Evolutionary conservation across 2,113 vertebrate species (phyloP).

Genomic region (Apus apus): DNA sequence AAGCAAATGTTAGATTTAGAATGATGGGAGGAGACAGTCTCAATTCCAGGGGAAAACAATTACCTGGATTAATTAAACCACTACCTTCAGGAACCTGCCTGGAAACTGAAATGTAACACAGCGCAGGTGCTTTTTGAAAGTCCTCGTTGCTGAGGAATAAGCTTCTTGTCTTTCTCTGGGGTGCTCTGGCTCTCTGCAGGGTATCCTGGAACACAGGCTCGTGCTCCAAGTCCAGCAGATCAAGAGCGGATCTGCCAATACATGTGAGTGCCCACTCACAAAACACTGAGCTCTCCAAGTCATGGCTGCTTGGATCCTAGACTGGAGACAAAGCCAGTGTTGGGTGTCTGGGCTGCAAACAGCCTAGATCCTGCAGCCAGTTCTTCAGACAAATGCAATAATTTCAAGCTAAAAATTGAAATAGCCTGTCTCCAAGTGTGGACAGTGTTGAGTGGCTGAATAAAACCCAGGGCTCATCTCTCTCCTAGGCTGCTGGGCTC

Average conservation of each 20-base stretch:
- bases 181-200: neutral
- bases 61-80: neutral
- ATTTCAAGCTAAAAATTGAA: neutral
- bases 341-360: neutral
- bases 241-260: neutral
- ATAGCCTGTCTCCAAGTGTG: neutral
- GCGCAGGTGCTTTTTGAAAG: neutral
- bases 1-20: neutral
- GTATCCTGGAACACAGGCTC: neutral
- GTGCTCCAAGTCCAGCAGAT: neutral
- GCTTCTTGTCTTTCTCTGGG: neutral
- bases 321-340: neutral
- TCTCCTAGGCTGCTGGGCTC: neutral
- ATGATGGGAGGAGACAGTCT: neutral
- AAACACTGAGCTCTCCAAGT: neutral
- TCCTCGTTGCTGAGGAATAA: neutral
- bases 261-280: fast-evolving
- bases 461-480: neutral
- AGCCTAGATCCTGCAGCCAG: neutral
- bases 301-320: fast-evolving
- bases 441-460: neutral
- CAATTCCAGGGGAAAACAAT: neutral
- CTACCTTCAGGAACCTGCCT: neutral
- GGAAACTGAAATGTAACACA: neutral
- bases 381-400: neutral